A percentile compares a stretch with the other conserved stretches of the same genome.
These are phyloP conservation scores for Cebidichthys violaceus DNA, from an alignment of 2,113 vertebrate species.

Conservation along the genomic window DNA sequence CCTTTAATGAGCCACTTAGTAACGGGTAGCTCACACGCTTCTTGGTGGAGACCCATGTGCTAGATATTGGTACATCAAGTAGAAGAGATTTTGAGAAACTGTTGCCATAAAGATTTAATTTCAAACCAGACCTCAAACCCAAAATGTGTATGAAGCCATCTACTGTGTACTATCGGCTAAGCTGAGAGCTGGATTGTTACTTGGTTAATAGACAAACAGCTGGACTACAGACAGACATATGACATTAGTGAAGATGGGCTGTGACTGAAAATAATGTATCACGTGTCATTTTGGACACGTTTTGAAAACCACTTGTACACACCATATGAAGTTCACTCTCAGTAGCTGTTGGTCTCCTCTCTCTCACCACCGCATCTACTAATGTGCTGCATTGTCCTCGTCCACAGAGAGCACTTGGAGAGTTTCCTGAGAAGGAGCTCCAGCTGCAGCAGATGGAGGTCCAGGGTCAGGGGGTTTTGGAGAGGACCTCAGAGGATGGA, in stretches of 20 bases:
- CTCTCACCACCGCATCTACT: too few relatives aligned
- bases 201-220: neutral
- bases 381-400: neutral
- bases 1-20: too few relatives aligned
- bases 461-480: conserved; percentile 84
- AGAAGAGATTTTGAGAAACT: neutral
- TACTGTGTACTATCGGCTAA: neutral
- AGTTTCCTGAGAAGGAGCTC: conserved; percentile 90
- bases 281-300: neutral
- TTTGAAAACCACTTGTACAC: neutral
- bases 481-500: conserved; percentile 88
- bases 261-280: neutral
- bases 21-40: too few relatives aligned
- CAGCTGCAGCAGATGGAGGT: conserved; percentile 86
- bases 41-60: neutral
- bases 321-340: neutral
- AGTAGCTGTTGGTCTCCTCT: neutral
- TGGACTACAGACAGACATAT: neutral
- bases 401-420: conserved; percentile 86
- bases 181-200: neutral
- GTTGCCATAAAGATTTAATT: neutral
- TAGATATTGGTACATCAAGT: neutral
- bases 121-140: neutral
- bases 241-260: neutral
- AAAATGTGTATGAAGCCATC: neutral